These are phyloP conservation scores for Drosophila nannoptera DNA, from an alignment of 1,140 invertebrate genomes.

Conservation along the genomic window DNA sequence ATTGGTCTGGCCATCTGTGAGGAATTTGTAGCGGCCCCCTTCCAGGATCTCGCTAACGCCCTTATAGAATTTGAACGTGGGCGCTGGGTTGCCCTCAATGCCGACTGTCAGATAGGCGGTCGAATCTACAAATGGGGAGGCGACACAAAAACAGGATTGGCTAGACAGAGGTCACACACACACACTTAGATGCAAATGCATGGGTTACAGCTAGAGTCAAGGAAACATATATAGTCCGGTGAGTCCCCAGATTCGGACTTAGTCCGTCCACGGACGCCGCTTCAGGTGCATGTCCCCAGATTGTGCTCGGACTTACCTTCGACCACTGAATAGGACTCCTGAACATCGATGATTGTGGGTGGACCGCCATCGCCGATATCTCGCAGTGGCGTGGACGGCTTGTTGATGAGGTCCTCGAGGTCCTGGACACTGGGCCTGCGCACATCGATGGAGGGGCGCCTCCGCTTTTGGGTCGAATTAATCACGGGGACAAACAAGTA, in stretches of 20 bases:
- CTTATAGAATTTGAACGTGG: conserved; percentile 98
- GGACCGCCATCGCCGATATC: conserved; percentile 88
- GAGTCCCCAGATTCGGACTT: no score
- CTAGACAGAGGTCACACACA: background rate
- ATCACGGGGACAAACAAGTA: conserved; percentile 17
- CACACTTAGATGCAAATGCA: background rate
- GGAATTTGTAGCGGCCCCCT: conserved; percentile 94
- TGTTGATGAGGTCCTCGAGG: conserved; percentile 92
- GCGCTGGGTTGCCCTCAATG: conserved; percentile 94
- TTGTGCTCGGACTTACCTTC: conserved; percentile 85
- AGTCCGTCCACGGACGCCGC: no score
- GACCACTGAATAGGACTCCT: conserved; percentile 93
- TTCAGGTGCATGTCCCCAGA: background rate
- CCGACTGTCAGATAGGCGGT: conserved; percentile 92
- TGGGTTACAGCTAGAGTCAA: background rate
- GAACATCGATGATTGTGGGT: conserved; percentile 92
- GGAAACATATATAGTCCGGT: no score
- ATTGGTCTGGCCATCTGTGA: conserved; percentile 93
- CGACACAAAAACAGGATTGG: conserved; percentile 16
- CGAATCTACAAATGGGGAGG: conserved; percentile 83
- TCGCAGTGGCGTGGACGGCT: conserved; percentile 92
- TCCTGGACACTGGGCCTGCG: conserved; percentile 92
- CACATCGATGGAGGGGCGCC: conserved; percentile 91
- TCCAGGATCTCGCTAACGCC: conserved; percentile 93
- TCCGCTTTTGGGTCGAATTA: conserved; percentile 81